These are phyloP conservation scores for Melanotaenia trifasciata DNA, from an alignment of 2,797 vertebrate genomes.

Conservation along the genomic window DNA sequence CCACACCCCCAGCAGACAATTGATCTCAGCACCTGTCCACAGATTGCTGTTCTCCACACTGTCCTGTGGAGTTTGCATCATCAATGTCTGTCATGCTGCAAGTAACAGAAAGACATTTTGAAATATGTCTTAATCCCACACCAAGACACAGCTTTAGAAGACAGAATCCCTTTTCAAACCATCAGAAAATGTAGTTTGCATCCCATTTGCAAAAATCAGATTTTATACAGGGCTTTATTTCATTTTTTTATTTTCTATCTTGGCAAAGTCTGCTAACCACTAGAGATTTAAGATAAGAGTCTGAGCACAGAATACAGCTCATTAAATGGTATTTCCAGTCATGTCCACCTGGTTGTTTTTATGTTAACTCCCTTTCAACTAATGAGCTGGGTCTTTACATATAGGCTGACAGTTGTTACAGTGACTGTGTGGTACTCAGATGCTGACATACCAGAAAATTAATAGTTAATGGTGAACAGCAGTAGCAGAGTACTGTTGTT, in stretches of 20 bases:
- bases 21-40: not conserved
- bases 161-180: not conserved
- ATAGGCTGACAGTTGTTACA: not conserved
- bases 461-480: not conserved
- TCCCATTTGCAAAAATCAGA: not conserved
- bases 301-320: not conserved
- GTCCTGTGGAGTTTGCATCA: not conserved
- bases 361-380: not conserved
- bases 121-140: not conserved
- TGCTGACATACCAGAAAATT: slow-evolving; percentile 5
- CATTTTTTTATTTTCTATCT: not conserved
- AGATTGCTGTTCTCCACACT: not conserved
- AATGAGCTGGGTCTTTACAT: not conserved
- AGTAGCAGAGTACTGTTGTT: not conserved
- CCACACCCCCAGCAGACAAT: not conserved
- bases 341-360: not conserved
- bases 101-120: not conserved
- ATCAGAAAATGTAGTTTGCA: not conserved
- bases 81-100: not conserved
- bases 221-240: not conserved
- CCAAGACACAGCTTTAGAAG: not conserved
- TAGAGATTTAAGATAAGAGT: not conserved
- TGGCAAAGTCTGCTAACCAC: not conserved
- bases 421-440: not conserved
- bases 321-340: not conserved